A percentile compares a stretch with the other conserved stretches of the same genome.
phyloP scores from a whole-genome alignment of 1,140 invertebrate species.

The Dreissena polymorpha region DNA sequence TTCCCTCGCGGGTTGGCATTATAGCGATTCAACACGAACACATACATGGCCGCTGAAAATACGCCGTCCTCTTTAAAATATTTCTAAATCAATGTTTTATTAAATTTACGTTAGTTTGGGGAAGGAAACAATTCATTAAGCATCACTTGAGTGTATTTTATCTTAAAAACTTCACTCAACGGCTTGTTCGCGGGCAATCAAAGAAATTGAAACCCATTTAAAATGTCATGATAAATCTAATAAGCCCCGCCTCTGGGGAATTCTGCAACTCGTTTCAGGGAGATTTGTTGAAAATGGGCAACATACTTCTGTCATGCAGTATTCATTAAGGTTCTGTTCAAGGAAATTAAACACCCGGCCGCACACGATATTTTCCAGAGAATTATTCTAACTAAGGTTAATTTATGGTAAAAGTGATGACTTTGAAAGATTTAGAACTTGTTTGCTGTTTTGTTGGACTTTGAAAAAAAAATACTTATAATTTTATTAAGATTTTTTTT shows the following conservation, averaged over 20 bases:
- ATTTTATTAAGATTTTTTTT: neutral
- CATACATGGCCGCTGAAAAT: too few relatives aligned
- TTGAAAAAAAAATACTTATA: neutral
- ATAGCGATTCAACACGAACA: too few relatives aligned
- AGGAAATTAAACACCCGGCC: neutral
- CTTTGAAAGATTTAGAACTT: too few relatives aligned
- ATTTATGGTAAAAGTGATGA: too few relatives aligned
- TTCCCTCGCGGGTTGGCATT: too few relatives aligned
- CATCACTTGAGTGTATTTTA: conserved; percentile 7
- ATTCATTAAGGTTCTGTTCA: conserved; percentile 1
- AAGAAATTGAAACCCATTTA: conserved; percentile 51
- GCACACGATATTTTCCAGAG: too few relatives aligned
- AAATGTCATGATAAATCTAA: conserved; percentile 53
- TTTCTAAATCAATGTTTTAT: conserved; percentile 12
- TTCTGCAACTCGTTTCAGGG: conserved; percentile 5
- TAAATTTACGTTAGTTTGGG: conserved; percentile 22
- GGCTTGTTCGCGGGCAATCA: conserved; percentile 29
- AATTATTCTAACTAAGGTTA: too few relatives aligned
- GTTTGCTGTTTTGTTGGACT: too few relatives aligned
- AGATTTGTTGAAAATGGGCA: conserved; percentile 18
- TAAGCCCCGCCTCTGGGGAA: conserved; percentile 22
- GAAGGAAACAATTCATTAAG: conserved; percentile 9
- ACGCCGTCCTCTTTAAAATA: too few relatives aligned
- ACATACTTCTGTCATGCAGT: neutral
- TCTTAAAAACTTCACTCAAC: conserved; percentile 18